Evolutionary conservation across 2,113 vertebrate species (phyloP), one percentile per base, ranked within the genome.

Genomic region (Dermatemys mawii): DNA sequence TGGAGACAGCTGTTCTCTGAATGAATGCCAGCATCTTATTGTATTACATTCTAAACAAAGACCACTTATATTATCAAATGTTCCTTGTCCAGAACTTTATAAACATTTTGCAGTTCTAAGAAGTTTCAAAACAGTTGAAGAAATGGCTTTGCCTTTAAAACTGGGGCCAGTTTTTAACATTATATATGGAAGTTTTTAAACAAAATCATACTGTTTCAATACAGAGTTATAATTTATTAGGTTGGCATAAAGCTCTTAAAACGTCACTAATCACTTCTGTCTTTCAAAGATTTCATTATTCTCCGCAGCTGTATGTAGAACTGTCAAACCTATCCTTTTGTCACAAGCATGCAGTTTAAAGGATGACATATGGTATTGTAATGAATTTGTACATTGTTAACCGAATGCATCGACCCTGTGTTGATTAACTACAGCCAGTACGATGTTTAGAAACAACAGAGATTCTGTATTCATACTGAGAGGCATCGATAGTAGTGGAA

Each of bases 21-120:
- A 35, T 84, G 70, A 82, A 51, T 70, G 57, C 54, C 11, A n/a
- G 51, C 54, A 81, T 46, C 57, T 63, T 91, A 88, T 51, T 82
- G 50, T 81, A 22, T 84, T 63, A 60, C 53, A 55, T 87, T 51
- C 51, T 79, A 86, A 83, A 83, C 94, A 78, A 87, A 90, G 93
- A 70, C 81, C 19, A 8, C n/a, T 51, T 75, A 73, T 87, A 76
- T 70, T 81, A 14, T 54, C 82, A 78, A 73, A n/a, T 27, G 73
- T 88, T 84, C 57, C 88, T 83, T 93, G 81, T 92, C 67, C n/a
- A 13, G 83, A 63, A 7, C 5, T 54, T 48, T 85, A 27, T 44
- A 35, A 21, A 76, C 53, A 46, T 46, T 41, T 41, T 81, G 46
- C 87, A 35, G 48, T 29, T 54, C 82, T 78, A 19, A 51, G 57